Base-by-base conservation (phyloP, 1,140 invertebrate species). In the Ips typographus region DNA sequence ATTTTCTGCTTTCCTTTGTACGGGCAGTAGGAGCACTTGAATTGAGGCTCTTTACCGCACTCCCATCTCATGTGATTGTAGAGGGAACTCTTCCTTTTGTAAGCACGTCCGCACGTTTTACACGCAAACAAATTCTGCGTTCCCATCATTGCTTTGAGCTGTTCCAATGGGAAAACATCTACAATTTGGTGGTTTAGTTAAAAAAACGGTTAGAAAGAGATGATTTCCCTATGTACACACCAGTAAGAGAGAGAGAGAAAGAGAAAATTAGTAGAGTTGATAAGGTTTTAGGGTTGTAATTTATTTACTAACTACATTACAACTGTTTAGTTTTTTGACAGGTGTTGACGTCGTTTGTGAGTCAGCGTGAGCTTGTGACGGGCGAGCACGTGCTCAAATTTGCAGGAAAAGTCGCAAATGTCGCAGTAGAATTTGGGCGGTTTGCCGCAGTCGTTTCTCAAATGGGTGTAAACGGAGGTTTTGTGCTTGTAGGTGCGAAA, bases 401-500 rank as follows among this genome's bases (percentile, higher is more conserved):
- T 82, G 2, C 85, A 82, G 69, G 82, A 82, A 71, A 87, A 85
- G 2, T 82, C 74, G 60, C 86, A 88, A 71, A 42, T 4, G 3
- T 42, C 38, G 58, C 77, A 77, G 41, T 66, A 40, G 61, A 73
- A 73, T 42, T 65, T 70, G 6, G 88, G 87, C 67, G 84, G 82
- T 73, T 88, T 86, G 7, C 87, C 86, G 78, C 90, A 91, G 76
- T 85, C 84, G 42, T 77, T 76, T 39, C 72, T 74, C 22, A 81
- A 59, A 65, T 85, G 84, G 56, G 77, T 76, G 7, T 70, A 74
- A 52, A 85, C 74, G 4, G 82, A 82, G 71, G 80, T 81, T 68
- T 83, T 84, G 75, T 82, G 80, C 77, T 84, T 84, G 78, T 86
- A 86, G 68, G 80, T 80, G 62, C 85, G 84, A 37, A 83, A 82